Conservation (phyloP, 2,113 vertebrate genomes). For the Cyanoliseus patagonus region DNA sequence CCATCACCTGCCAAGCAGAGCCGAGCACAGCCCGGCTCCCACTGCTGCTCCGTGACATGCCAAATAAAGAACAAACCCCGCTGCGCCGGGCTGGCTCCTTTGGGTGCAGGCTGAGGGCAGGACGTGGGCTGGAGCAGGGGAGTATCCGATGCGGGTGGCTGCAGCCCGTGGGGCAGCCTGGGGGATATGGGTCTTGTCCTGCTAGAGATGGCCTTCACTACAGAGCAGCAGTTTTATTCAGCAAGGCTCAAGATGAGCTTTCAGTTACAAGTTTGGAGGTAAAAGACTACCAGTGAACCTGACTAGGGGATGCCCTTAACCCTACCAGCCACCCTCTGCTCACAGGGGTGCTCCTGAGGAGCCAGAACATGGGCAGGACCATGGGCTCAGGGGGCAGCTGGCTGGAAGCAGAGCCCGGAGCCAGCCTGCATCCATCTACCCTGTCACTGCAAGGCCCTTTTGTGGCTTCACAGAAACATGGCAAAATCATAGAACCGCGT, state of each 20-base stretch:
- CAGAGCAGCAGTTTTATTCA: background rate
- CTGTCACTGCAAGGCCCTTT: background rate
- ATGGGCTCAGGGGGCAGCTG: accelerated
- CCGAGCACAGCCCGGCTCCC: background rate
- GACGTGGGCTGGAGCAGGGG: background rate
- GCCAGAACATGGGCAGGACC: too few species aligned
- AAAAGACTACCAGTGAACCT: background rate
- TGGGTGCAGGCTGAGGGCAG: background rate
- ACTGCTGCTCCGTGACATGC: background rate
- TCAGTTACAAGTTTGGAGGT: background rate
- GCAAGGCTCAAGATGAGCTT: background rate
- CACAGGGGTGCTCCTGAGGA: background rate
- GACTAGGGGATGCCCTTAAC: background rate
- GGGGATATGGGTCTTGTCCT: background rate
- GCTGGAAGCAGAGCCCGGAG: background rate
- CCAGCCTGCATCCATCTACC: accelerated
- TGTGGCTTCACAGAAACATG: accelerated
- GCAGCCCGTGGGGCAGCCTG: accelerated
- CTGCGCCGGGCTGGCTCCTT: background rate
- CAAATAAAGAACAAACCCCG: slow-evolving; percentile 35
- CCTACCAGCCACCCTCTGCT: background rate
- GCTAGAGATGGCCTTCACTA: background rate
- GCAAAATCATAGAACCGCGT: background rate
- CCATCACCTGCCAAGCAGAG: accelerated
- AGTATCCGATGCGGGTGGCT: background rate